These are phyloP conservation scores for Rhinoderma darwinii DNA, from an alignment of 2,113 vertebrate species.

Conservation along the genomic window DNA sequence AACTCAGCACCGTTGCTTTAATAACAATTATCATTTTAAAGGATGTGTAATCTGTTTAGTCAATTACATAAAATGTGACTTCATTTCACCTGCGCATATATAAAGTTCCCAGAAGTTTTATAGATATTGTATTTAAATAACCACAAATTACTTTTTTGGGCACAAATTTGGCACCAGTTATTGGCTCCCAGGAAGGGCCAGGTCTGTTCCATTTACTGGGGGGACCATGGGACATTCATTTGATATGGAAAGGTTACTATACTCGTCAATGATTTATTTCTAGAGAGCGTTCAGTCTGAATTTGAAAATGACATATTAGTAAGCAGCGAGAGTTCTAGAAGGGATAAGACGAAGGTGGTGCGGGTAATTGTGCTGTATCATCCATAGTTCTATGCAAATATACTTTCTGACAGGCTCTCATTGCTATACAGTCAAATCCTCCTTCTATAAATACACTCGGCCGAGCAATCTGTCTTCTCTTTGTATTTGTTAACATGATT, in stretches of 20 bases:
- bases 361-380: constrained; percentile 49
- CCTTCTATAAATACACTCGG: constrained; percentile 20
- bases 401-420: constrained; percentile 32
- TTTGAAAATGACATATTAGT: constrained; percentile 35
- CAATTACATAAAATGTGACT: neutral
- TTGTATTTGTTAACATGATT: constrained; percentile 12
- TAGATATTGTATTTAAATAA: neutral
- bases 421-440: constrained; percentile 22
- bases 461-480: neutral
- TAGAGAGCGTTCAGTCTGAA: neutral
- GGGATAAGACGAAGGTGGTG: constrained; percentile 16
- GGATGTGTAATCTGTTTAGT: neutral
- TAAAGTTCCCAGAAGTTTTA: neutral
- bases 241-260: constrained; percentile 35
- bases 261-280: constrained; percentile 4
- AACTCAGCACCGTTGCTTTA: neutral
- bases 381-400: constrained; percentile 45
- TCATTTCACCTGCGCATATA: neutral
- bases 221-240: constrained; percentile 29
- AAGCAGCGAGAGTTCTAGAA: constrained; percentile 13
- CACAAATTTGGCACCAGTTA: neutral
- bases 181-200: neutral
- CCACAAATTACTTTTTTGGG: constrained; percentile 14
- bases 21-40: neutral
- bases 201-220: neutral